Percentiles rank a stretch among this genome's conserved stretches.
phyloP scores from a whole-genome alignment of 2,797 vertebrate genomes.

The Choloepus didactylus region DNA sequence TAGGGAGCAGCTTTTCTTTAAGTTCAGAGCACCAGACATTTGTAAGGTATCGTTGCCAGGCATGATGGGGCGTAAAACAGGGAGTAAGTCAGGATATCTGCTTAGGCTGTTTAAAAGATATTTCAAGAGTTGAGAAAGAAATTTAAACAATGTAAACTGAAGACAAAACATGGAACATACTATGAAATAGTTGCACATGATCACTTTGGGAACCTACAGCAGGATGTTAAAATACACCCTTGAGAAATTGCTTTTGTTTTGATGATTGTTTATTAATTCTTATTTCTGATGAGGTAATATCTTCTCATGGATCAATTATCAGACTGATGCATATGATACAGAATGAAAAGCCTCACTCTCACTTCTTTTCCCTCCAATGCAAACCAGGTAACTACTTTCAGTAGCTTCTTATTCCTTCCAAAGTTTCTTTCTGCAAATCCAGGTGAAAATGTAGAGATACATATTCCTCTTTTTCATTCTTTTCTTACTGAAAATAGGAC shows the following conservation, averaged over 20 bases:
- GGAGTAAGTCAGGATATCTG: neutral
- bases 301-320: neutral
- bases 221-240: neutral
- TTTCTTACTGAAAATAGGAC: neutral
- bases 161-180: neutral
- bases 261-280: neutral
- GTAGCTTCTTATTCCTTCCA: neutral
- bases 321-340: neutral
- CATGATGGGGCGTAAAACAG: neutral
- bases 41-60: neutral
- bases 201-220: neutral
- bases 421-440: slow-evolving; percentile 2
- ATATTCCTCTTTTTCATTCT: neutral
- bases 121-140: neutral
- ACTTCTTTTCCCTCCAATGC: neutral
- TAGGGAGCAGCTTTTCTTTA: neutral
- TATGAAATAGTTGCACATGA: neutral
- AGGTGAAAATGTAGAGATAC: neutral
- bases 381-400: neutral
- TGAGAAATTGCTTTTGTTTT: neutral
- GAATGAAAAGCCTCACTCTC: neutral
- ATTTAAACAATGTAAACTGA: neutral
- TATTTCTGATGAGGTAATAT: neutral
- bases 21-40: neutral
- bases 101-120: neutral